phyloP scores from a whole-genome alignment of 2,797 vertebrate species.

The Eremophila alpestris region DNA sequence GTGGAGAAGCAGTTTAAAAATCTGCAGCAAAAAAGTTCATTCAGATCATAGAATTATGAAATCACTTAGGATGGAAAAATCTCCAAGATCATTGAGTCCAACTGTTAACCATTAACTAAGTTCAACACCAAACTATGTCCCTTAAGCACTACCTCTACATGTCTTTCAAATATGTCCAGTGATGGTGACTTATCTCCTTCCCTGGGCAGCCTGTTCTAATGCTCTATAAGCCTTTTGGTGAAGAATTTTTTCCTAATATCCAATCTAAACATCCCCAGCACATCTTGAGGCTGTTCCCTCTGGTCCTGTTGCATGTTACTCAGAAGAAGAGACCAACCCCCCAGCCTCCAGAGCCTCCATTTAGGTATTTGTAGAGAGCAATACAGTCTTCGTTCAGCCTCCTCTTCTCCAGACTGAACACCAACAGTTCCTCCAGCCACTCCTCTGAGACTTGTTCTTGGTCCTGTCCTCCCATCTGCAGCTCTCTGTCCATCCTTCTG shows the following conservation, averaged over 20 bases:
- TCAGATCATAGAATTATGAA: background rate
- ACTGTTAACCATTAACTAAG: background rate
- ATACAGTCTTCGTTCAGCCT: background rate
- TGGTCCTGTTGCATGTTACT: background rate
- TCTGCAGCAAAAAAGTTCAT: background rate
- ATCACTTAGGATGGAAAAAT: background rate
- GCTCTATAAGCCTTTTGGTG: background rate
- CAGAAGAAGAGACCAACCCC: background rate
- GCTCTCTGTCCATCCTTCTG: background rate
- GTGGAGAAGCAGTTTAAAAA: background rate
- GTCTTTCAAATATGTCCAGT: background rate
- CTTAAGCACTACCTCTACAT: rapidly evolving
- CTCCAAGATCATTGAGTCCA: background rate
- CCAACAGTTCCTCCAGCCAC: background rate
- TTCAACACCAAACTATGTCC: background rate
- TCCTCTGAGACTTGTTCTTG: background rate
- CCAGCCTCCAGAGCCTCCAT: background rate
- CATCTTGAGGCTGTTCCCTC: background rate
- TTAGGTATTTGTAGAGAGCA: background rate
- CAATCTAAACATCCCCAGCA: background rate
- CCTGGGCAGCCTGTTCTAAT: background rate
- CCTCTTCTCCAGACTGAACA: background rate
- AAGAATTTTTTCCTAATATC: background rate
- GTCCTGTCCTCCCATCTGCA: background rate
- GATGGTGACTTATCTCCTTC: background rate